Conservation (phyloP, 2,797 vertebrate genomes). For the Dendrocincla fuliginosa region DNA sequence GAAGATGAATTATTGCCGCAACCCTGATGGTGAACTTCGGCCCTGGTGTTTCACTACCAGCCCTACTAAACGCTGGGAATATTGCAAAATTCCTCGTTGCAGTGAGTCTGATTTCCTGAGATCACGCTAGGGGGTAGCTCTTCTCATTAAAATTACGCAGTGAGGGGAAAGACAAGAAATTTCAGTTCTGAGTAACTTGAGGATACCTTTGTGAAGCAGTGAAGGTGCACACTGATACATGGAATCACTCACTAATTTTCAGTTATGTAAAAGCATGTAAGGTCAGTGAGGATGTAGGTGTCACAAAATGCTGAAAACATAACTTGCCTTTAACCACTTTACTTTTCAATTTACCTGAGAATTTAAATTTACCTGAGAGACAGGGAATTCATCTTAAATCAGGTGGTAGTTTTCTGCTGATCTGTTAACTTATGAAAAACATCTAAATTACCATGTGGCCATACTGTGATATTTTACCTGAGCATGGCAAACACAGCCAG, state of each 20-base stretch:
- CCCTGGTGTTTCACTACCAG: constrained; percentile 94
- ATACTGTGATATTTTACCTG: background rate
- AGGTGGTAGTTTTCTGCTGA: background rate
- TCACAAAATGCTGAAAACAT: background rate
- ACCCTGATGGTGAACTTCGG: constrained; percentile 89
- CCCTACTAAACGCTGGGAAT: constrained; percentile 88
- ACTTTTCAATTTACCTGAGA: background rate
- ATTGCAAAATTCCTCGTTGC: constrained; percentile 87
- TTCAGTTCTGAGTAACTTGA: background rate
- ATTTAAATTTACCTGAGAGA: background rate
- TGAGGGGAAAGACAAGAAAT: background rate
- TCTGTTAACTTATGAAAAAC: background rate
- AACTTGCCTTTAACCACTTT: background rate
- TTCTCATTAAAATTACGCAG: background rate
- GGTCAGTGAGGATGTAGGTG: background rate
- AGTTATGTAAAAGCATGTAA: background rate
- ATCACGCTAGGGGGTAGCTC: background rate
- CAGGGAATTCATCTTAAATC: background rate
- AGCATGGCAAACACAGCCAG: background rate
- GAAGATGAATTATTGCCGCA: constrained; percentile 91
- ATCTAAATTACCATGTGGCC: background rate
- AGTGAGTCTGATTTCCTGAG: constrained; percentile 75
- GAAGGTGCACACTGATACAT: background rate
- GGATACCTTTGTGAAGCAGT: background rate
- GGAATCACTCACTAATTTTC: background rate